Base-by-base conservation (phyloP, 2,797 vertebrate genomes). In the Rhinogobio ventralis region DNA sequence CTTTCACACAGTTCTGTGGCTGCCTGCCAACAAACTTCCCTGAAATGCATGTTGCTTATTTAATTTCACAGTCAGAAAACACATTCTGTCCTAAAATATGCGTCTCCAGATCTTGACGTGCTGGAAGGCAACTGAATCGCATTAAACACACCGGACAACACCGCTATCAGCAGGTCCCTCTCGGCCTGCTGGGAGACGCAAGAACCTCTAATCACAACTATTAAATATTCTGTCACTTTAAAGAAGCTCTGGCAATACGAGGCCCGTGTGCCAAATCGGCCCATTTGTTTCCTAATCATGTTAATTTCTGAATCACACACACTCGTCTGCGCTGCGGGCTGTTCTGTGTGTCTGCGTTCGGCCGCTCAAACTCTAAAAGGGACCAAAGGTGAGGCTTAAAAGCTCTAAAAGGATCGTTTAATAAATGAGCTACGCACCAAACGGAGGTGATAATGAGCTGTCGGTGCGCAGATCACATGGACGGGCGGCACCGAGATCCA, bases 391-490 rank as follows among this genome's bases (percentile, higher is more conserved):
- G 87, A 20, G 17, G 55, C 73, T 78, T 85, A 79, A 86, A 87
- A 83, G 85, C 81, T 76, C 77, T 86, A 78, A 83, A 83, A 90
- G 84, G 86, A 90, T 90, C 87, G 85, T 85, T 87, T 92, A 91
- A 94, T 93, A 93, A 91, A 93, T 91, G 90, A 88, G 88, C 84
- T 30, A 84, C 86, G 86, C 82, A 88, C 85, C 86, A 82, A 90
- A 90, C 90, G 86, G 60, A 92, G 89, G 89, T 87, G 88, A 90
- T 91, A 90, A 89, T 87, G 88, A 87, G 66, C 87, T 85, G 82
- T 91, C 91, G 88, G 51, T 11, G 36, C 19, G 23, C 20, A 2
- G 64, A 39, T 80, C 78, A 53, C 69, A 79, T 69, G 76, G 68
- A 57, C 55, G 25, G 55, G 66, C n/a, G 57, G 72, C 66, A 79